phyloP scores from a whole-genome alignment of 2,113 vertebrate genomes.

The Cryptomyrus ogoouensis region DNA sequence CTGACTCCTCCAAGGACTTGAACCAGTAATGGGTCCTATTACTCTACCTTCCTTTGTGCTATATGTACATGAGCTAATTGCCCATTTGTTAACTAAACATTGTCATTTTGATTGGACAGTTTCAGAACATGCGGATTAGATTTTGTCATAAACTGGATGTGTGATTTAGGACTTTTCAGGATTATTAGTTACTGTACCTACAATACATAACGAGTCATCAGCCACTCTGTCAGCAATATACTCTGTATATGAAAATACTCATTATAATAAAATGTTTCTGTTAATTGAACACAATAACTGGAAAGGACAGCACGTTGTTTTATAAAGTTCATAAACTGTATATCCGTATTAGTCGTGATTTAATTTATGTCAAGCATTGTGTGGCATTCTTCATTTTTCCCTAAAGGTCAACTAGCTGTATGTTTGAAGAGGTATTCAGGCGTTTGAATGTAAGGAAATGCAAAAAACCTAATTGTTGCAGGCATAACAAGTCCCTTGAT shows the following conservation, averaged over 20 bases:
- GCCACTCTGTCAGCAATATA: background rate
- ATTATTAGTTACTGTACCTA: conserved; percentile 1
- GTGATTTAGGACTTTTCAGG: conserved; percentile 1
- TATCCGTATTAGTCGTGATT: background rate
- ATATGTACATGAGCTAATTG: background rate
- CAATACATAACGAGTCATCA: background rate
- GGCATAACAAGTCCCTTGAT: background rate
- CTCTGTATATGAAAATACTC: background rate
- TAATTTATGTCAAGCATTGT: background rate
- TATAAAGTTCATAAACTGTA: background rate
- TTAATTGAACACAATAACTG: background rate
- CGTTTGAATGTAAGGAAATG: background rate
- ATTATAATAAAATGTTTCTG: background rate
- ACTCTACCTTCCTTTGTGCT: background rate
- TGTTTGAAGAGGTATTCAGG: background rate
- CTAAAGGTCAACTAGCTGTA: background rate
- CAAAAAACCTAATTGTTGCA: background rate
- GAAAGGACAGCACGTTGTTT: background rate
- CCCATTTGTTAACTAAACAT: background rate
- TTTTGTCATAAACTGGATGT: background rate
- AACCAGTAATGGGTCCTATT: background rate
- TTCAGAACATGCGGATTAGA: background rate
- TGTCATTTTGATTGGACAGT: background rate
- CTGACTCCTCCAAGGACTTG: background rate
- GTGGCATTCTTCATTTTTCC: background rate